Evolutionary conservation across 2,113 vertebrate species (phyloP), one percentile per base, ranked within the genome.

Genomic region (Tachysurus vachellii): DNA sequence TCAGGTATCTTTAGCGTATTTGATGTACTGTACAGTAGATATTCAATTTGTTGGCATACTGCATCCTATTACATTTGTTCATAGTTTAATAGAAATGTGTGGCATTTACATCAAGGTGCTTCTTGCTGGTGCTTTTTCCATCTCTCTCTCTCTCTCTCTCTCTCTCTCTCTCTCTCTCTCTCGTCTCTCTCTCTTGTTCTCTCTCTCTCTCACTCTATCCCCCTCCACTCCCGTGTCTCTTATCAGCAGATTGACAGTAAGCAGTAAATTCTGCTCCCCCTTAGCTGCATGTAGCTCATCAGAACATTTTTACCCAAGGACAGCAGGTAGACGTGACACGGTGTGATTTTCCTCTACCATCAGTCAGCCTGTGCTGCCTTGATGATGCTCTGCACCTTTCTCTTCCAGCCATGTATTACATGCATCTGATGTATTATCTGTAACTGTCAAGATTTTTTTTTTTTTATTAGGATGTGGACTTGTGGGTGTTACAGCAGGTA

Each of bases 281-380:
- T 64, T 57, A 10, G 12, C 68, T 23, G 57, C 70, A 47, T 83
- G 80, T 83, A 36, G 47, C 68, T 82, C 88, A 86, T 86, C 44
- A 85, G 59, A 70, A 75, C 19, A 10, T 70, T 76, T 36, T 83
- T 88, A n/a, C 75, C 23, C 88, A 83, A 85, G 86, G 83, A 85
- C 83, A 83, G 54, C 83, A 76, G 85, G 47, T 59, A 82, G 85
- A 80, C 59, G 21, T 71, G 54, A 64, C 81, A 82, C 56, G 66
- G 79, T 59, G 79, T 13, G 57, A 61, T 44, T 61, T 56, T 81
- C 79, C 31, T 81, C 21, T 81, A 1, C 56, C 42, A 56, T 61
- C 82, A 56, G 17, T n/a, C 73, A 73, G 28, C 70, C 53, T 62
- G 84, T 76, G 54, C 44, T 47, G 54, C 82, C 70, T 62, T 36